Percentiles rank a stretch among this genome's conserved stretches.
These are phyloP conservation scores for Sturnira hondurensis DNA, from an alignment of 2,113 vertebrate genomes.

Conservation along the genomic window DNA sequence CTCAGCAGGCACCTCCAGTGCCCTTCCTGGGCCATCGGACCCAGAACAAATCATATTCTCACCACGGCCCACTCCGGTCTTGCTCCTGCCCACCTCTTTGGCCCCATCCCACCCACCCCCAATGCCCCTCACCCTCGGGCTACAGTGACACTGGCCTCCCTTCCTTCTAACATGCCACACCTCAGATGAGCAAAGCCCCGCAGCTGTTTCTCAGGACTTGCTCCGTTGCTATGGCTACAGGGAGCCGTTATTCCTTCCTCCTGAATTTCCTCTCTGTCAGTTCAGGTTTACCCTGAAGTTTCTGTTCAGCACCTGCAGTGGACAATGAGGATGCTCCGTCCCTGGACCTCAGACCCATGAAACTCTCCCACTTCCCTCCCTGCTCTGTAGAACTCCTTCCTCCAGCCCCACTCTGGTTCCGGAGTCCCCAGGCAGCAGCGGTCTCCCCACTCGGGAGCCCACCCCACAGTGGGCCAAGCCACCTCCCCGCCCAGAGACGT, in stretches of 20 bases:
- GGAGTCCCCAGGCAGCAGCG: background rate
- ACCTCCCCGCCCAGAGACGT: background rate
- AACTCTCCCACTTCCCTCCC: background rate
- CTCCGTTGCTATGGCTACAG: background rate
- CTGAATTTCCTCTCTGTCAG: no score
- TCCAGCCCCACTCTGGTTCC: background rate
- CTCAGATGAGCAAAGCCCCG: background rate
- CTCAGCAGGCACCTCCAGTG: background rate
- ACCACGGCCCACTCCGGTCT: background rate
- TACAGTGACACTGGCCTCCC: background rate
- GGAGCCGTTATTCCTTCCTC: background rate
- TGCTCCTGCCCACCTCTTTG: background rate
- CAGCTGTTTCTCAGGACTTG: background rate
- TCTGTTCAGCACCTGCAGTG: background rate
- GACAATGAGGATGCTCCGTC: background rate
- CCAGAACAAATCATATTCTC: background rate
- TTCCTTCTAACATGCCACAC: background rate
- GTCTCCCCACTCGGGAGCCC: background rate
- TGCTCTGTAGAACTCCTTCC: background rate
- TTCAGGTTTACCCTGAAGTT: background rate
- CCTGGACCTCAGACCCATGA: background rate
- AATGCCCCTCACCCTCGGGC: rapidly evolving
- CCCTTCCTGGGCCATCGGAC: background rate
- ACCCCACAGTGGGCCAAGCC: background rate
- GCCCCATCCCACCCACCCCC: no score